A percentile compares a stretch with the other conserved stretches of the same genome.
Evolutionary conservation across 2,113 vertebrate genomes (phyloP).

Genomic region (Cyprinodon tularosa): DNA sequence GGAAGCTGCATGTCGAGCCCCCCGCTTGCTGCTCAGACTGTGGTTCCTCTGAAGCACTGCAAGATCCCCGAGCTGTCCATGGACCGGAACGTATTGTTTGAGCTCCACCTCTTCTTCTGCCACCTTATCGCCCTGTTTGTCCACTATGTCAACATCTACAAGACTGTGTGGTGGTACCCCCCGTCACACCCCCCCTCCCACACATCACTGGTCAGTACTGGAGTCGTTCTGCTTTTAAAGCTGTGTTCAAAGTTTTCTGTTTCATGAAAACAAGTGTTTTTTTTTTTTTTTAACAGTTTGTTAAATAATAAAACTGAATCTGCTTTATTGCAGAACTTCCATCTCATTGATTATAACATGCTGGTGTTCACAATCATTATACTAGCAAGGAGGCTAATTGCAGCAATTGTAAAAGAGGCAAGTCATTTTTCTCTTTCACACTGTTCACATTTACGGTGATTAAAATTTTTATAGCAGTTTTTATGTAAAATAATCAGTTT

Average conservation of each 20-base stretch:
- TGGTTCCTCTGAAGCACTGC: slow-evolving; percentile 93
- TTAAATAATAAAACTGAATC: slow-evolving; percentile 1
- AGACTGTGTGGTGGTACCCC: slow-evolving; percentile 98
- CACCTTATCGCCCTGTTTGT: slow-evolving; percentile 96
- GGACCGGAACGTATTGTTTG: slow-evolving; percentile 91
- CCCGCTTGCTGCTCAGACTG: slow-evolving; percentile 91
- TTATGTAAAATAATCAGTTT: no score
- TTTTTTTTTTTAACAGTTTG: no score
- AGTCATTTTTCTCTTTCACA: slow-evolving; percentile 29
- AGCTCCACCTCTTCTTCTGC: slow-evolving; percentile 96
- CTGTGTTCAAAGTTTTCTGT: no score
- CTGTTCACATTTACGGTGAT: neutral
- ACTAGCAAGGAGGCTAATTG: slow-evolving; percentile 91
- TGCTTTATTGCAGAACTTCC: slow-evolving; percentile 87
- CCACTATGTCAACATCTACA: slow-evolving; percentile 99
- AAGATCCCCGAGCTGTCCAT: slow-evolving; percentile 95
- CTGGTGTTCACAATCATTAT: slow-evolving; percentile 93
- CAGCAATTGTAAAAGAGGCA: slow-evolving; percentile 97
- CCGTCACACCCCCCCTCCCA: slow-evolving; percentile 94
- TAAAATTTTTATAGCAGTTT: neutral
- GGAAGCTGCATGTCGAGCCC: slow-evolving; percentile 94
- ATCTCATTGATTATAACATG: slow-evolving; percentile 99
- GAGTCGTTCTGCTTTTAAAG: no score
- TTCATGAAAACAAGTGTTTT: neutral
- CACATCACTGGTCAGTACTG: slow-evolving; percentile 89